Conservation (phyloP, 2,888 invertebrate species). For the Lasioglossum morio region DNA sequence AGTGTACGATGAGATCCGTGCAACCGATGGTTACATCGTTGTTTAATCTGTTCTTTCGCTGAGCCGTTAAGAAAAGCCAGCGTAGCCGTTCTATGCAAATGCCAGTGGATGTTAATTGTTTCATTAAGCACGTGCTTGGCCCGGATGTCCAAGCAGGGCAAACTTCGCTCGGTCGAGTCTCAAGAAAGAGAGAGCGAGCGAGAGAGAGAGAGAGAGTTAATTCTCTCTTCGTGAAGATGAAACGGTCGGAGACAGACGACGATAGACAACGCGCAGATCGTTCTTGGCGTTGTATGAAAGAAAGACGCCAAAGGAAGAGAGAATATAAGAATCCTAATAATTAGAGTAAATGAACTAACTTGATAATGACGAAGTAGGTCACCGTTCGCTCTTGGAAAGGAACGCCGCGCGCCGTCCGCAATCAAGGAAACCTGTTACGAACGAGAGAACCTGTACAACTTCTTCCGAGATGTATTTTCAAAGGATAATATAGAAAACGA, state of each 20-base stretch:
- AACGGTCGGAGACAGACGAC: neutral
- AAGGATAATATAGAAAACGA: constrained; percentile 43
- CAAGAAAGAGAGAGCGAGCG: neutral
- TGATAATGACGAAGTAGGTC: neutral
- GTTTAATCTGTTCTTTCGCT: constrained; percentile 46
- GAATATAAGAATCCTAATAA: neutral
- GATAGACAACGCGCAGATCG: neutral
- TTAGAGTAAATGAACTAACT: neutral
- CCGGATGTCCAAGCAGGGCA: constrained; percentile 40
- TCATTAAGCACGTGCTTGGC: constrained; percentile 56
- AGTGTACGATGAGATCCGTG: neutral
- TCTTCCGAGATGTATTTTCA: constrained; percentile 33
- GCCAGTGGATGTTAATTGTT: constrained; percentile 60
- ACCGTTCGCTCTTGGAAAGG: neutral
- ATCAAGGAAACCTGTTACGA: constrained; percentile 1
- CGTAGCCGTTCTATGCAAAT: constrained; percentile 47
- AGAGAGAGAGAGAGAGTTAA: constrained; percentile 19
- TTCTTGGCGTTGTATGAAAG: neutral
- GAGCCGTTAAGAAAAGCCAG: constrained; percentile 49
- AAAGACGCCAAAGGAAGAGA: neutral
- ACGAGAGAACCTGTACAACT: neutral
- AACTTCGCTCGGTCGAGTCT: constrained; percentile 34
- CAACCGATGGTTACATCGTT: constrained; percentile 20
- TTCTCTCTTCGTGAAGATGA: constrained; percentile 28
- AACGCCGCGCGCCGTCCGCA: neutral